Base-by-base conservation (phyloP, 2,888 invertebrate genomes). In the Apamea anceps region DNA sequence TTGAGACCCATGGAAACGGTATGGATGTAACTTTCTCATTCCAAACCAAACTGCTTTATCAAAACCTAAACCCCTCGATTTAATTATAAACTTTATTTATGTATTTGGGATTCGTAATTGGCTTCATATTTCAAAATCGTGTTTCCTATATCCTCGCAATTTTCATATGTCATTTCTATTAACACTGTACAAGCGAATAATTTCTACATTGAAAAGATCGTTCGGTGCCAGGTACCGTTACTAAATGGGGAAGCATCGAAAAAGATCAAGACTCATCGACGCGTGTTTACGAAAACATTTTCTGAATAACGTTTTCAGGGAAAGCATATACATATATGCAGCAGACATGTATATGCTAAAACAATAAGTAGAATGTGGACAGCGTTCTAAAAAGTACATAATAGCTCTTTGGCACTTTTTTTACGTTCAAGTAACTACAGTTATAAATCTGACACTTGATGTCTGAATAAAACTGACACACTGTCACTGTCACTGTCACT, bases 221-320 rank as follows among this genome's bases (percentile, higher is more conserved):
- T 77, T n/a, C 51, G n/a, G n/a, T 68, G 32, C 37, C 51, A 28
- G 13, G 37, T 72, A 72, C 67, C 37, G 8, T 60, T 18, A 63
- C n/a, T 65, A 37, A 75, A 65, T 60, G 62, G 21, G 77, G 67
- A 75, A 68, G 21, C 48, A 28, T 65, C 28, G 37, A 15, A 72
- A 62, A 66, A 68, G 12, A 63, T 81, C 37, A 78, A 72, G 21
- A 67, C 63, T 81, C 82, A 79, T 78, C 66, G 42, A 60, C 37
- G 13, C 8, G 45, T 75, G 25, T 71, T 63, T 71, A n/a, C 25
- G 12, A 48, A n/a, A 32, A 71, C n/a, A 54, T 54, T 72, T 63
- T 13, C 4, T 21, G n/a, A 79, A 25, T 42, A 78, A 32, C 0
- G 28, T 42, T 28, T 60, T n/a, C 48, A 42, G 60, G 2, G 32